Evolutionary conservation across 2,797 vertebrate species (phyloP).

Genomic region (Liparis tanakae): DNA sequence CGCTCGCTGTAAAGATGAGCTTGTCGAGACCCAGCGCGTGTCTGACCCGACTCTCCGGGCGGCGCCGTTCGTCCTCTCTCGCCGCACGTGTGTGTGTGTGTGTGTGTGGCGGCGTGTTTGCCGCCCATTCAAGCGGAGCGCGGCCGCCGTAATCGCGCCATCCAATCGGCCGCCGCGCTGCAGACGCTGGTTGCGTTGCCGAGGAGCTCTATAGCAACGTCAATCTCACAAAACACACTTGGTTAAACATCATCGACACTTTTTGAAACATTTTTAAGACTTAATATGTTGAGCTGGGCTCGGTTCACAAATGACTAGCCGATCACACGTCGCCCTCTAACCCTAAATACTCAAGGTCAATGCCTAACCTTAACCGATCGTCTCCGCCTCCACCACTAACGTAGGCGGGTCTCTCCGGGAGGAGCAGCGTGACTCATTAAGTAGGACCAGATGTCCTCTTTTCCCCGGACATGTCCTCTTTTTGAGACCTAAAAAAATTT

Average conservation of each 20-base stretch:
- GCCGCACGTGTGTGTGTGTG: conserved; percentile 60
- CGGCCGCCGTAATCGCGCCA: conserved; percentile 58
- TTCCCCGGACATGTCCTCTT: no score
- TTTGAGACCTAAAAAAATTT: no score
- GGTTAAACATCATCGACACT: not conserved
- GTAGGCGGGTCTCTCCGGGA: not conserved
- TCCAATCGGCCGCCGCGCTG: conserved; percentile 31
- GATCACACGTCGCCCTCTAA: no score
- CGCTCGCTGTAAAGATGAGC: conserved; percentile 35
- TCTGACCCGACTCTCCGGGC: conserved; percentile 50
- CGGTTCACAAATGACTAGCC: no score
- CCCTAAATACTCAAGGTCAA: no score
- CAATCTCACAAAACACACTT: not conserved
- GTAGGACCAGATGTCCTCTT: no score
- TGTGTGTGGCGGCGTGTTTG: no score
- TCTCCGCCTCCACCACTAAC: no score
- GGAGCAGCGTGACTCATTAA: not conserved
- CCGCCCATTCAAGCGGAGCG: conserved; percentile 55
- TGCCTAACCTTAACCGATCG: no score
- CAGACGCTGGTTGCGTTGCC: conserved; percentile 14
- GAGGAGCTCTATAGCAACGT: conserved; percentile 13
- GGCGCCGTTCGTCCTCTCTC: conserved; percentile 55
- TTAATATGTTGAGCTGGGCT: not conserved
- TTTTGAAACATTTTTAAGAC: no score
- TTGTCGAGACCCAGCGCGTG: not conserved